Percentiles rank a stretch among this genome's conserved stretches.
Evolutionary conservation across 2,113 vertebrate genomes (phyloP).

Genomic region (Heterotis niloticus): DNA sequence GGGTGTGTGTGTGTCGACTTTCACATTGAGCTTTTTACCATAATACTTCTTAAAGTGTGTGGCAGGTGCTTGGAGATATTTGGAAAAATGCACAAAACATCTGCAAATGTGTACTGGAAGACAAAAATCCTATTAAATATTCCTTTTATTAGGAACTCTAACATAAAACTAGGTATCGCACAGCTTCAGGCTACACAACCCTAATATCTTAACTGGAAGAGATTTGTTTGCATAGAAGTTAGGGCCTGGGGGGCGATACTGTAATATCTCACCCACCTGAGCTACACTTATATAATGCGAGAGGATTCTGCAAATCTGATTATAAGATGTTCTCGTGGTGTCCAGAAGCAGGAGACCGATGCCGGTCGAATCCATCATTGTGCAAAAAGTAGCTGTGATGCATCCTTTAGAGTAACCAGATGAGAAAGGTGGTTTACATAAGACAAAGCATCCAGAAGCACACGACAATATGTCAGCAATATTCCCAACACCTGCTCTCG

Average conservation of each 20-base stretch:
- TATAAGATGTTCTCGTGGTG: constrained; percentile 12
- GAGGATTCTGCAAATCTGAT: constrained; percentile 36
- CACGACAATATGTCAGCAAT: constrained; percentile 31
- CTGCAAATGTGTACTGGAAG: no score
- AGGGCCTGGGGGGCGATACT: not conserved
- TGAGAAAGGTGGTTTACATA: constrained; percentile 30
- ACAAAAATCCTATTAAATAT: not conserved
- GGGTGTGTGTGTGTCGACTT: no score
- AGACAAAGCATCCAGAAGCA: constrained; percentile 36
- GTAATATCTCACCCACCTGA: constrained; percentile 30
- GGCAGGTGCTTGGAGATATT: not conserved
- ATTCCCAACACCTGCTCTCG: constrained; percentile 40
- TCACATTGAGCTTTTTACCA: not conserved
- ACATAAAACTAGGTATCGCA: no score
- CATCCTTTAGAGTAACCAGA: constrained; percentile 31
- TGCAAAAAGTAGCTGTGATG: not conserved
- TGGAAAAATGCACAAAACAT: no score
- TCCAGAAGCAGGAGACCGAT: not conserved
- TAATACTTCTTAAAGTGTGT: not conserved
- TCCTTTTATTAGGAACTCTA: not conserved
- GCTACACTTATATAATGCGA: constrained; percentile 25
- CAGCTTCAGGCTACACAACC: no score
- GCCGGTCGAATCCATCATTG: not conserved
- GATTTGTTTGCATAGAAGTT: no score
- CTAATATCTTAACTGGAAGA: no score